Evolutionary conservation across 2,888 invertebrate genomes (phyloP), one percentile per base, ranked within the genome.

Genomic region (Sphaerophoria rueppellii): DNA sequence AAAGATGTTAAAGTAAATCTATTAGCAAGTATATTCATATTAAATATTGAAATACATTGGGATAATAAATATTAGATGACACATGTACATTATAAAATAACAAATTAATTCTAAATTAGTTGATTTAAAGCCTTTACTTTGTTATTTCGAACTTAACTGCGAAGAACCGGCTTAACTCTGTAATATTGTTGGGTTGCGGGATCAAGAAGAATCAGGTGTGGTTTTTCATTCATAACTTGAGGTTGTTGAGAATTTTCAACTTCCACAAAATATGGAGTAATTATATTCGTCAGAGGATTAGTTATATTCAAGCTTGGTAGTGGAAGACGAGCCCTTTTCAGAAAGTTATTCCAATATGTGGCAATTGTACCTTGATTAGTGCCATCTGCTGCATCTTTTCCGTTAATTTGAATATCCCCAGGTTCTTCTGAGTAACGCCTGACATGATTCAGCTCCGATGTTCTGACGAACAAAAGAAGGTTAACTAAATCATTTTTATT

Each of bases 201-300:
- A 57, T 85, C 85, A 43, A 76, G 63, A 12, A 73, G 77, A 11
- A 67, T 67, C 1, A 63, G 70, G 1, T 81, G 72, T 34, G 48
- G 12, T 12, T 54, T n/a, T 46, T 6, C 48, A 12, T 43, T 57
- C 35, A 5, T 0, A 11, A 11, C 11, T 43, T 43, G 43, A 0
- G 57, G 65, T 34, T 50, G 34, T 16, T 57, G 34, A 4, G 4
- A 11, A 37, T 58, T 48, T 1, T 69, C 81, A 0, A 85, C 70
- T 54, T 81, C 76, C 34, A 85, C 40, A 11, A 81, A 73, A 48
- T 85, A 85, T 7, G 85, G 85, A n/a, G n/a, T 73, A 43, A 85
- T 81, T 0, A 85, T 12, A 9, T 65, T 80, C 1, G 85, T 14
- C 11, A 85, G 65, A 14, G 85, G 85, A 37, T 85, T 85, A 43